phyloP scores from a whole-genome alignment of 2,888 invertebrate species.

The Brachycybe producta region DNA sequence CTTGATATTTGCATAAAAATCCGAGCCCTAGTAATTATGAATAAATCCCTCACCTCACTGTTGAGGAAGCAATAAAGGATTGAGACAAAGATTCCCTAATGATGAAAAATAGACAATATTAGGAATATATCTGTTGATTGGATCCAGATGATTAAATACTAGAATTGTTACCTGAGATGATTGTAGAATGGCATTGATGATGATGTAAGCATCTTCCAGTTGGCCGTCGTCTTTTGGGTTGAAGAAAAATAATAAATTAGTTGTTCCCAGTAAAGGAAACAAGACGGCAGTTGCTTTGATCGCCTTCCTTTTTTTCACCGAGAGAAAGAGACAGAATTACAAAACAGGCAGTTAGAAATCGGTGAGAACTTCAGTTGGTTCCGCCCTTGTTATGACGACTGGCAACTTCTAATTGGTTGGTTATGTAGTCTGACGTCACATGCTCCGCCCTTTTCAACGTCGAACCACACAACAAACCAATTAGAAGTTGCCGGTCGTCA shows the following conservation, averaged over 20 bases:
- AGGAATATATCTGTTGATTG: background rate
- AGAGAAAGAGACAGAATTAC: too few relatives aligned
- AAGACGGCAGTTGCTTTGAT: slow-evolving; percentile 43
- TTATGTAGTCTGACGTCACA: too few relatives aligned
- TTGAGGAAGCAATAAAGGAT: slow-evolving; percentile 25
- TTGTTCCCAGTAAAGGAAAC: slow-evolving; percentile 43
- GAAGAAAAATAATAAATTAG: slow-evolving; percentile 40
- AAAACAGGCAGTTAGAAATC: too few relatives aligned
- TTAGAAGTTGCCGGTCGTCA: too few relatives aligned
- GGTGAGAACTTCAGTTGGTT: too few relatives aligned
- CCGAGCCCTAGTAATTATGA: too few relatives aligned
- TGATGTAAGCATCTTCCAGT: slow-evolving; percentile 36
- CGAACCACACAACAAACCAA: too few relatives aligned
- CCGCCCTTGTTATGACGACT: too few relatives aligned
- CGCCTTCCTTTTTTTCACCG: slow-evolving; percentile 29
- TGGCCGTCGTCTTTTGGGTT: slow-evolving; percentile 34
- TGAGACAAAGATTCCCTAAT: slow-evolving; percentile 24
- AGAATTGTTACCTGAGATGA: slow-evolving; percentile 39
- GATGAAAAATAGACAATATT: background rate
- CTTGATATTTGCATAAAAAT: too few relatives aligned
- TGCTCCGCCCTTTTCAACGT: too few relatives aligned
- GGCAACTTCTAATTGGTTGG: too few relatives aligned
- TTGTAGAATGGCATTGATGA: slow-evolving; percentile 40
- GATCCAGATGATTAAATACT: background rate
- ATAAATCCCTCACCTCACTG: slow-evolving; percentile 24